Evolutionary conservation across 2,797 vertebrate genomes (phyloP), one percentile per base, ranked within the genome.

Genomic region (Takifugu rubripes): DNA sequence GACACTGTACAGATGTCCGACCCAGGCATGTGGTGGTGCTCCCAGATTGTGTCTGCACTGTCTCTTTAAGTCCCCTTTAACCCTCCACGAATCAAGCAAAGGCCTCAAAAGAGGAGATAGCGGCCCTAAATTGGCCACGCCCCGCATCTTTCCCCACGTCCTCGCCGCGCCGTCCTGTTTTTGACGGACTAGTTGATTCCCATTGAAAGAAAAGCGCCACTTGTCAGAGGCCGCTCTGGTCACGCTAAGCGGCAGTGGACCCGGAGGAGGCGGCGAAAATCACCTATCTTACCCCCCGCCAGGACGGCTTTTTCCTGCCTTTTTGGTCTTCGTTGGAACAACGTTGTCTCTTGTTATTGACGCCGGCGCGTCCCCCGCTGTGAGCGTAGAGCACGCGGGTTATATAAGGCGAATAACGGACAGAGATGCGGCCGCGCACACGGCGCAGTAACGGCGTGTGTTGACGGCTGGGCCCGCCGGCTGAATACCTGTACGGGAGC

Each of bases 61-160:
- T 79, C 75, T 52, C 88, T 90, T 89, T 90, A 87, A 84, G 12
- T 56, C 59, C 15, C 55, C 52, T 75, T 46, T 63, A 59, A 68
- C 80, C 68, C 48, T 53, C 58, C 0, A 33, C 42, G 42, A 14
- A 63, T 68, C 52, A 69, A 53, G 49, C 55, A 29, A n/a, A 58
- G 12, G 50, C 55, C 72, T 83, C 64, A 68, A 51, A 65, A 29
- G 36, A 50, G 64, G 63, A 85, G 80, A 85, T 79, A 84, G 81
- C 68, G 67, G 59, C 49, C 69, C 64, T 63, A 16, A 56, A 73
- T 54, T 84, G 78, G 84, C 84, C 87, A 87, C 87, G 66, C 61
- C 63, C 68, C 61, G 42, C 40, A 11, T 6, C n/a, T 17, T 53
- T 51, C 31, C 57, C 44, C 17, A 61, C 44, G 8, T 21, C 60